Evolutionary conservation across 2,113 vertebrate species (phyloP), one percentile per base, ranked within the genome.

Genomic region (Brachyhypopomus occidentalis): DNA sequence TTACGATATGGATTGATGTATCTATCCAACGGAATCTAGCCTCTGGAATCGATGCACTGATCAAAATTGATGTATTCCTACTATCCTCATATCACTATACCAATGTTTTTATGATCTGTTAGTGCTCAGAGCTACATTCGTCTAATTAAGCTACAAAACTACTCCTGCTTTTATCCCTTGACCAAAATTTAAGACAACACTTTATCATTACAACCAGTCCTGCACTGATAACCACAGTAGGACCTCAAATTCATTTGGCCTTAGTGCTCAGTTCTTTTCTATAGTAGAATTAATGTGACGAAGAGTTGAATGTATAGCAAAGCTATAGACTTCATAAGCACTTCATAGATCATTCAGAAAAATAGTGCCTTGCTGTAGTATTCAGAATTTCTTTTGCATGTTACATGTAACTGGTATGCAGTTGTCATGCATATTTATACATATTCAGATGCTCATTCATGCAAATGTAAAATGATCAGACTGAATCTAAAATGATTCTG

Each of bases 281-380:
- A 45, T 52, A 66, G 52, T 3, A 63, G 17, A 76, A 14, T 3
- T 66, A 77, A n/a, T 30, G 1, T 45, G 36, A 59, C 25, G 2
- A 77, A 77, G 16, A 12, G 23, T n/a, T 14, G 52, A 70, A 22
- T 66, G n/a, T 58, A 34, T 34, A 20, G 2, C 23, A 4, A 70
- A 20, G 22, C 9, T 71, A 14, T 78, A n/a, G 20, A 56, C 17
- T 56, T 52, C 38, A 30, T 66, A 77, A 55, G 48, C 27, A 34
- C 3, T 7, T 64, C 45, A 22, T 11, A 23, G 20, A 30, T 23
- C 23, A 36, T 25, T 60, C 17, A 41, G 14, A 52, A 74, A 23
- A n/a, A 45, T 16, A 56, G 78, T 74, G 70, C 71, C 59, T 72
- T 79, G 23, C 17, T 8, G 12, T 60, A 48, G 8, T 62, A 30